Evolutionary conservation across 2,113 vertebrate genomes (phyloP).

Genomic region (Rissa tridactyla): DNA sequence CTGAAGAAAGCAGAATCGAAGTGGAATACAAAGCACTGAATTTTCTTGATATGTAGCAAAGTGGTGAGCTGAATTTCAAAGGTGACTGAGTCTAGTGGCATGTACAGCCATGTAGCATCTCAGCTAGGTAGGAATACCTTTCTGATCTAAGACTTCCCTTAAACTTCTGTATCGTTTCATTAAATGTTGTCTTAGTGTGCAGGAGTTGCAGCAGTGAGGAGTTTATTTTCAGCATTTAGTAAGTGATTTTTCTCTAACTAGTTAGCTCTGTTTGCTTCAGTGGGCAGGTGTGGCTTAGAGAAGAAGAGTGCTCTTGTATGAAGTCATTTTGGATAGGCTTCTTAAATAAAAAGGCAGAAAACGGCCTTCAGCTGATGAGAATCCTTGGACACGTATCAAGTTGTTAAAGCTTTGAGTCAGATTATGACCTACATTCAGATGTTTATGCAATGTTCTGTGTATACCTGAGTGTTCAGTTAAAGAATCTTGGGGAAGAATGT

Average conservation of each 20-base stretch:
- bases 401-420: background rate
- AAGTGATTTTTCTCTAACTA: background rate
- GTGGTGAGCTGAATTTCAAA: background rate
- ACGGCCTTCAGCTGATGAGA: background rate
- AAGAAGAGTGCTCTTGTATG: background rate
- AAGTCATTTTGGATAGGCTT: background rate
- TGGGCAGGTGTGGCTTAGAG: background rate
- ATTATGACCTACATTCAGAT: background rate
- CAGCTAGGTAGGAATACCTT: background rate
- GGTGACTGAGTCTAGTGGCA: background rate
- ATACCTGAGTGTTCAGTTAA: background rate
- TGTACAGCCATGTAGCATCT: background rate
- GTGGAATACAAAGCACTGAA: background rate
- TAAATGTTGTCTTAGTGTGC: background rate
- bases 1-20: background rate
- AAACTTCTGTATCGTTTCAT: background rate
- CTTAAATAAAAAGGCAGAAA: background rate
- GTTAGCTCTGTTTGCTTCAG: background rate
- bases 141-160: background rate
- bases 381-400: rapidly evolving
- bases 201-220: background rate
- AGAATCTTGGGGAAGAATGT: background rate
- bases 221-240: background rate
- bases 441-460: background rate
- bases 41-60: background rate